Base-by-base conservation (phyloP, 2,113 vertebrate species). In the Tetrao urogallus region DNA sequence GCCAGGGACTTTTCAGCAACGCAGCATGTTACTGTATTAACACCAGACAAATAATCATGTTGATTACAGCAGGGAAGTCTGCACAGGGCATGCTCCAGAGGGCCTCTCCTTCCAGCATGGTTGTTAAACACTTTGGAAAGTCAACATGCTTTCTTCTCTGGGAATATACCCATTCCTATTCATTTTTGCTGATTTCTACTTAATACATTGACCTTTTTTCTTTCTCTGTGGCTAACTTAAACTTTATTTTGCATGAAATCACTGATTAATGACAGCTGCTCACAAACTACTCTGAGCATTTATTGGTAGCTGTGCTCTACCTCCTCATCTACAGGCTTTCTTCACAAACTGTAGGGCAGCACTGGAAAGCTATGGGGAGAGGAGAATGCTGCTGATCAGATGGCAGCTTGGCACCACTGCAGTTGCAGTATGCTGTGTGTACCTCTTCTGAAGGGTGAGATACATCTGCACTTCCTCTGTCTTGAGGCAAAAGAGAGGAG, bases 1-100 rank as follows among this genome's bases (percentile, higher is more conserved):
- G 87, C 91, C 95, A 95, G 76, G 38, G 60, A 72, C 61, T 96
- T 94, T 96, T 97, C 94, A 95, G 66, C 79, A 88, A 66, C 61
- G 63, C 66, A 86, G 60, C 43, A 38, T 80, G 87, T 89, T 82
- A 71, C 85, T 83, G 57, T 92, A 79, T 94, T 96, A 93, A 65
- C 86, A 89, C 56, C 79, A 84, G 76, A 30, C 79, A 91, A 95
- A 61, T 65, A 66, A 84, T 38, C 1, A 4, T 83, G 76, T 82
- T 92, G 90, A 92, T 66, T 90, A 84, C 57, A 92, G 64, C 45
- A 20, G 70, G 36, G 79, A 95, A 73, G 38, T 58, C 87, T 82
- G 58, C 36, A n/a, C 30, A 89, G 50, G n/a, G 47, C 57, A 7
- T n/a, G 48, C 43, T 83, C 36, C n/a, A 71, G 94, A 61, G 65